Evolutionary conservation across 2,888 invertebrate genomes (phyloP).

Genomic region (Drosophila mettleri): DNA sequence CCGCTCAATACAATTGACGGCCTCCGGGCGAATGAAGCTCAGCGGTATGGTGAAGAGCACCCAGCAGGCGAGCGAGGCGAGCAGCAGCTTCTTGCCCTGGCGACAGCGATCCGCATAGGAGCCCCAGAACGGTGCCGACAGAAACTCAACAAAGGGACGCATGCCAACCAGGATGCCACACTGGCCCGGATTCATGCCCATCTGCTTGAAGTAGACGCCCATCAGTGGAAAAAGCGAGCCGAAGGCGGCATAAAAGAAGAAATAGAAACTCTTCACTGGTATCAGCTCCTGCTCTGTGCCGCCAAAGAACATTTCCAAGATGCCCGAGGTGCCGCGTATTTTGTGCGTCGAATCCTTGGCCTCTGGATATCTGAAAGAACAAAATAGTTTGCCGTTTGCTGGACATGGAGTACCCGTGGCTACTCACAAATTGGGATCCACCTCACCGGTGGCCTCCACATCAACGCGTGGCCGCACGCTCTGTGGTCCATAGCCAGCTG

Average conservation of each 20-base stretch:
- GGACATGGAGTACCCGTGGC: no score
- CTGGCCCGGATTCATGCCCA: constrained; percentile 99
- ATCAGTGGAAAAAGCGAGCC: constrained; percentile 98
- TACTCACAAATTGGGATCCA: constrained; percentile 91
- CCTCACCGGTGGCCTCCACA: constrained; percentile 93
- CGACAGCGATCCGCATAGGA: constrained; percentile 92
- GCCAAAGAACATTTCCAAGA: constrained; percentile 93
- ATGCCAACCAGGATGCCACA: constrained; percentile 97
- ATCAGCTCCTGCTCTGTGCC: constrained; percentile 95
- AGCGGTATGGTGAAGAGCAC: constrained; percentile 98
- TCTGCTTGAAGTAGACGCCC: constrained; percentile 99
- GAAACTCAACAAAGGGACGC: constrained; percentile 98
- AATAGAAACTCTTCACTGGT: constrained; percentile 98
- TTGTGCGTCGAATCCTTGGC: constrained; percentile 96
- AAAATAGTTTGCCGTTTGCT: no score
- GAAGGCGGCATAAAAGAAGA: constrained; percentile 99
- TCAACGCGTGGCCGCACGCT: constrained; percentile 90
- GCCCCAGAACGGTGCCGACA: constrained; percentile 99
- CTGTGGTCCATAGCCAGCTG: constrained; percentile 74
- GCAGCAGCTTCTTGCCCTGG: constrained; percentile 92
- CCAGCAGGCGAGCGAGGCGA: constrained; percentile 97
- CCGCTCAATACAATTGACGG: constrained; percentile 92
- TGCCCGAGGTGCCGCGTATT: constrained; percentile 93
- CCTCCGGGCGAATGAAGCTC: constrained; percentile 97
- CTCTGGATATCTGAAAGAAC: constrained; percentile 89